phyloP scores from a whole-genome alignment of 2,113 vertebrate genomes.

The Salminus brasiliensis region DNA sequence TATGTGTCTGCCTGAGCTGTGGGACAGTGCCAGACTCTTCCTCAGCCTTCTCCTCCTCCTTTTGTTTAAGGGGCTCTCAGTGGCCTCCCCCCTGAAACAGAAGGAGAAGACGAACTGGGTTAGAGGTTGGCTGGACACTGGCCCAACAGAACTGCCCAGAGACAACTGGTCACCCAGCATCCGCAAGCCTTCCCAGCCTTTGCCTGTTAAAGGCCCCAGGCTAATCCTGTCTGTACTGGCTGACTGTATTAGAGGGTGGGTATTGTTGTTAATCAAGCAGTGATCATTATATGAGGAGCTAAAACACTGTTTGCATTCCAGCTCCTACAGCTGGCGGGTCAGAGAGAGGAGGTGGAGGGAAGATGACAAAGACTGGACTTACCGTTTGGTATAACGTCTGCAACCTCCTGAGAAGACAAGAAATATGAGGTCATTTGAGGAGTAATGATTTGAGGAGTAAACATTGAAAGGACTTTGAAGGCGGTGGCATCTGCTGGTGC shows the following conservation, averaged over 20 bases:
- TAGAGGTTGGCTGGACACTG: slow-evolving; percentile 57
- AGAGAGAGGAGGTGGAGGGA: neutral
- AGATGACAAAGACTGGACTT: slow-evolving; percentile 15
- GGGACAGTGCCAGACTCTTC: slow-evolving; percentile 52
- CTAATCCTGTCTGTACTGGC: neutral
- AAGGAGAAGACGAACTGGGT: slow-evolving; percentile 60
- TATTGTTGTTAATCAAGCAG: slow-evolving; percentile 23
- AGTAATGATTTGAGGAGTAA: neutral
- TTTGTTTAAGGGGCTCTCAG: slow-evolving; percentile 55
- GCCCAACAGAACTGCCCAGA: slow-evolving; percentile 44
- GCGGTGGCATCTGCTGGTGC: neutral
- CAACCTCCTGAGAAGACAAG: slow-evolving; percentile 28
- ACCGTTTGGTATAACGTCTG: slow-evolving; percentile 38
- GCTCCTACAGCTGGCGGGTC: neutral
- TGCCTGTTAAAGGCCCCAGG: neutral
- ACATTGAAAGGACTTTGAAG: neutral
- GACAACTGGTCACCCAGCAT: neutral
- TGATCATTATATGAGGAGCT: neutral
- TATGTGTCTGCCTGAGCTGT: slow-evolving; percentile 37
- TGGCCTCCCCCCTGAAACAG: slow-evolving; percentile 55
- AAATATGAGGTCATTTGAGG: neutral
- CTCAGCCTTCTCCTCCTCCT: slow-evolving; percentile 61
- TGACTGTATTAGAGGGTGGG: neutral
- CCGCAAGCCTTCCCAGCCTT: neutral
- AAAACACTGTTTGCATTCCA: neutral